Evolutionary conservation across 2,888 invertebrate species (phyloP).

Genomic region (Eilema sororculum): DNA sequence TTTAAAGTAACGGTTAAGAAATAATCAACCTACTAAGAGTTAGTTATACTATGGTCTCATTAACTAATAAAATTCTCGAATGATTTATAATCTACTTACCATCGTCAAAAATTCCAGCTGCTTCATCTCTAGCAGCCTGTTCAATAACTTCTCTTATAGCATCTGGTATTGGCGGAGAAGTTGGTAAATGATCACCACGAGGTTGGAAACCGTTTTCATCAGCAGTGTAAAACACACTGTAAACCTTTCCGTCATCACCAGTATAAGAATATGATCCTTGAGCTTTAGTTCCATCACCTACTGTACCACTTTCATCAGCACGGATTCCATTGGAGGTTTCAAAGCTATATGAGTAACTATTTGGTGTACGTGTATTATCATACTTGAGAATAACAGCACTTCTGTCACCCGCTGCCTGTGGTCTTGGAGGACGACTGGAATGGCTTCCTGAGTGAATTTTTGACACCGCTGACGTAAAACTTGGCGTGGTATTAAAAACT

Average conservation of each 20-base stretch:
- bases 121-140: slow-evolving; percentile 65
- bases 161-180: slow-evolving; percentile 76
- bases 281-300: slow-evolving; percentile 70
- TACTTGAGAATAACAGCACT: slow-evolving; percentile 70
- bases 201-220: slow-evolving; percentile 80
- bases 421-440: slow-evolving; percentile 52
- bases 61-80: not conserved
- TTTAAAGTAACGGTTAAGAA: not conserved
- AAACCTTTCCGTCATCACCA: slow-evolving; percentile 78
- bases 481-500: slow-evolving; percentile 19
- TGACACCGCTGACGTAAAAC: slow-evolving; percentile 12
- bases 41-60: not conserved
- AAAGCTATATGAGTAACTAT: slow-evolving; percentile 70
- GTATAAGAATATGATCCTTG: slow-evolving; percentile 74
- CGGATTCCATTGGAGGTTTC: slow-evolving; percentile 80
- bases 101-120: slow-evolving; percentile 69
- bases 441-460: slow-evolving; percentile 7
- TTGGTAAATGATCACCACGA: slow-evolving; percentile 76
- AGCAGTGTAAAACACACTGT: slow-evolving; percentile 71
- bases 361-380: slow-evolving; percentile 65
- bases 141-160: slow-evolving; percentile 74
- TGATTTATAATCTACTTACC: slow-evolving; percentile 58
- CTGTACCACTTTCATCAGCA: slow-evolving; percentile 72
- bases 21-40: not conserved
- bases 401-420: slow-evolving; percentile 66